Percentiles rank a stretch among this genome's conserved stretches.
Conservation (phyloP, 2,113 vertebrate species). For the Podarcis muralis region DNA sequence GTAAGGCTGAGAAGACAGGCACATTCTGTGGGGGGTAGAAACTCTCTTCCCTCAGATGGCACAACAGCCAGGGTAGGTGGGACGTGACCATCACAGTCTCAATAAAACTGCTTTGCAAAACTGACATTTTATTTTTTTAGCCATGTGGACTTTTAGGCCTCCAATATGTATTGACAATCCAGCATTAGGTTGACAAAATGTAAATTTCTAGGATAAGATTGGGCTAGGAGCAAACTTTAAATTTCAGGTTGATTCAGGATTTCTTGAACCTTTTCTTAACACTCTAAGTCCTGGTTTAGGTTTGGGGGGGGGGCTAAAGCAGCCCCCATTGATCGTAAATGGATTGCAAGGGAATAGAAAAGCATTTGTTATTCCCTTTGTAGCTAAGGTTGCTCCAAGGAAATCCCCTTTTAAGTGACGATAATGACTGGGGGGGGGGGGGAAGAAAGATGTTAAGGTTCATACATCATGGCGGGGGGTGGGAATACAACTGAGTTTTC, state of each 20-base stretch:
- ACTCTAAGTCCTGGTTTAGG: background rate
- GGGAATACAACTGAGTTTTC: background rate
- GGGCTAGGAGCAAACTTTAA: background rate
- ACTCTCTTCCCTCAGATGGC: too few species aligned
- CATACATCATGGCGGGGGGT: background rate
- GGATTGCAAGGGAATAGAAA: background rate
- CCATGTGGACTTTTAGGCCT: background rate
- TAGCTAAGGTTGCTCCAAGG: background rate
- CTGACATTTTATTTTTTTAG: background rate
- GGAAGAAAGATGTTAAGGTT: background rate
- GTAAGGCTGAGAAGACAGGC: too few species aligned
- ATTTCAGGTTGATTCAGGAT: background rate
- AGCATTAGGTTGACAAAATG: background rate
- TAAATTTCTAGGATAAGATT: background rate
- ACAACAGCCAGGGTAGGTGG: too few species aligned
- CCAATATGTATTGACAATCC: background rate
- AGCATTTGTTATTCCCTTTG: accelerated
- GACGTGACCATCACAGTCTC: background rate
- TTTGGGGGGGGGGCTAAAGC: background rate
- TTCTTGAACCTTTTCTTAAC: background rate
- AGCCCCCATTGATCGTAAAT: background rate
- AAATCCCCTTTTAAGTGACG: background rate
- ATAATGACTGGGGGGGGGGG: background rate
- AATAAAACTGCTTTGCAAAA: background rate
- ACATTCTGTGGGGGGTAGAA: too few species aligned